Evolutionary conservation across 2,888 invertebrate genomes (phyloP), one percentile per base, ranked within the genome.

Genomic region (Pseudococcus longispinus): DNA sequence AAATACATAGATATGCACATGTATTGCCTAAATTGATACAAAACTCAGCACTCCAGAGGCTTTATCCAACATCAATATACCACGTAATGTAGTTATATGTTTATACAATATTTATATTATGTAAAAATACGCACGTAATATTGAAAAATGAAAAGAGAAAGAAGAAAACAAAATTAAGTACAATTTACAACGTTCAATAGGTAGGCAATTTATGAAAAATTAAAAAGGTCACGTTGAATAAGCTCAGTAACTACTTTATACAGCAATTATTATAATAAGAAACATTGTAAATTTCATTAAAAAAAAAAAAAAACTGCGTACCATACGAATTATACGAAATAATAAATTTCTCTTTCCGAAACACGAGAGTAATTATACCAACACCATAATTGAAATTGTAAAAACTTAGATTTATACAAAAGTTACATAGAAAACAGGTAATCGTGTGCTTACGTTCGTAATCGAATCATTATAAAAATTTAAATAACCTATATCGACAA

Each of bases 1-100:
- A 42, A 37, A 42, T 42, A 80, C 77, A 80, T 80, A 80, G 77
- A 80, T 80, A 80, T 80, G 77, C 77, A 80, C 37, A 80, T 80
- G 42, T 80, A 80, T 80, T 80, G 77, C 77, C 77, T 80, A 80
- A 80, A 80, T 80, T 80, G 77, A 42, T 80, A 42, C 20, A 77
- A 77, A 77, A 29, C n/a, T 77, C 37, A 80, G 77, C 42, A 80
- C 29, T 80, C 13, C 20, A 80, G 42, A 80, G 20, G 42, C 42
- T 42, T 26, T 37, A n/a, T 80, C 77, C 77, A 80, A 80, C 77
- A 80, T 70, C 4, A 29, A 80, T 42, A 80, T 20, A 42, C 29
- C 9, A 37, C 37, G 37, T 37, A 74, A 18, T 74, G 2, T 42
- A 26, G 15, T 37, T 80, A 42, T 37, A n/a, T 80, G 1, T 77